A percentile compares a stretch with the other conserved stretches of the same genome.
These are phyloP conservation scores for Octopus sinensis DNA, from an alignment of 1,140 invertebrate species.

Conservation along the genomic window DNA sequence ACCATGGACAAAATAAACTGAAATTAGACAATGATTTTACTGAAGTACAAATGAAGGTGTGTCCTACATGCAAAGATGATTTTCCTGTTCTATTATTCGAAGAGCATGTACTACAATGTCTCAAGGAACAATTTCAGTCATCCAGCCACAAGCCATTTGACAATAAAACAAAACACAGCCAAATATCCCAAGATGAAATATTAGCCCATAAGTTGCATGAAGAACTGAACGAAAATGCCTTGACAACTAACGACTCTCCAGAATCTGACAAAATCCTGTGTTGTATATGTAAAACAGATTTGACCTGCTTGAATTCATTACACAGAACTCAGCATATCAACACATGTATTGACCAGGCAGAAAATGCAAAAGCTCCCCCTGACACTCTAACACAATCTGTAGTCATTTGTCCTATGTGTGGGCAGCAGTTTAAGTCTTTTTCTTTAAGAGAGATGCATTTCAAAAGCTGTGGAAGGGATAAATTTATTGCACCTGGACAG, in stretches of 20 bases:
- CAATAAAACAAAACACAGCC: not conserved
- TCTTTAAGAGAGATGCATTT: too few relatives aligned
- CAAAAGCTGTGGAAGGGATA: too few relatives aligned
- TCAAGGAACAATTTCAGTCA: not conserved
- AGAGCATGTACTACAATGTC: not conserved
- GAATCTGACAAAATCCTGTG: not conserved
- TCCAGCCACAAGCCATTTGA: not conserved
- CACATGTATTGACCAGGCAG: not conserved
- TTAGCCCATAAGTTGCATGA: not conserved
- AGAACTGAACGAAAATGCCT: not conserved
- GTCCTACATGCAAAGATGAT: not conserved
- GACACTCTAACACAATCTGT: not conserved
- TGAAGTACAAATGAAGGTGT: too few relatives aligned
- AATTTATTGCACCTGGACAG: too few relatives aligned
- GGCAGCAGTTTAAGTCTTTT: not conserved
- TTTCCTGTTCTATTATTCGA: not conserved
- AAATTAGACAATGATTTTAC: too few relatives aligned
- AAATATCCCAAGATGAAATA: not conserved
- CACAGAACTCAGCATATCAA: not conserved
- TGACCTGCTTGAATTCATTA: not conserved
- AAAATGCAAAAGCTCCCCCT: not conserved
- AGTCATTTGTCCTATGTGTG: not conserved
- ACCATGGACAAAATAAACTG: too few relatives aligned
- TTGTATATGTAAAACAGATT: not conserved
- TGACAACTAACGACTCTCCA: not conserved